Base-by-base conservation (phyloP, 2,797 vertebrate genomes). In the Phyllotis vaccarum region DNA sequence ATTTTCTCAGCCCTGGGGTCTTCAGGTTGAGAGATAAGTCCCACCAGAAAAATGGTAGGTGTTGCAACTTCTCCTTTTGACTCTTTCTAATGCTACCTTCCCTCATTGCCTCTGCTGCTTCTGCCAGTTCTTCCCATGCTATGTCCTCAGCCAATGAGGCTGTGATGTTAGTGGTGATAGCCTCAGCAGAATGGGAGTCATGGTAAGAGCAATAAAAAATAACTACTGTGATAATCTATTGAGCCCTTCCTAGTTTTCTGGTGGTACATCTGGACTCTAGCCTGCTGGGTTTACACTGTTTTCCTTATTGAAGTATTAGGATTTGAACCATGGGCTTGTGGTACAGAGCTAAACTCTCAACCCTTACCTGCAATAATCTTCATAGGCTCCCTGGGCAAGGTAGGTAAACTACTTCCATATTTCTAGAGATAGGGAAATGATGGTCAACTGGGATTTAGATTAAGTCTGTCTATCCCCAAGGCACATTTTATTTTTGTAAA, bases 391-490 rank as follows among this genome's bases (percentile, higher is more conserved):
- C 22, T 89, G 46, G 79, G 56, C 16, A 46, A 91, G 60, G 58
- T 40, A 24, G 29, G 5, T 49, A 5, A 19, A 85, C 92, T 49
- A 40, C 31, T 78, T 37, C 60, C 74, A 82, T 66, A 37, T 75
- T 49, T 70, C 34, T 64, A 86, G 64, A 86, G 40, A 75, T 2
- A 0, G 68, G 29, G 76, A 75, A 68, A 31, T 54, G 64, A 74
- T 75, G 27, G 31, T 86, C 29, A 87, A 46, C 66, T 81, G 74
- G 54, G 46, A 27, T 89, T 66, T 72, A 22, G 88, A 82, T 85
- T 58, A 76, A 31, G 34, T n/a, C 60, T 87, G 27, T 31, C 52
- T 88, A 34, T 56, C 72, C 58, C 29, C 24, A 66, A 54, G 58
- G 34, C 24, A 19, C 5, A 37, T 1, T 0, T 16, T 56, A 19